Percentiles rank a stretch among this genome's conserved stretches.
Conservation (phyloP, 23 tunicate species). For the Diplosoma virens region DNA sequence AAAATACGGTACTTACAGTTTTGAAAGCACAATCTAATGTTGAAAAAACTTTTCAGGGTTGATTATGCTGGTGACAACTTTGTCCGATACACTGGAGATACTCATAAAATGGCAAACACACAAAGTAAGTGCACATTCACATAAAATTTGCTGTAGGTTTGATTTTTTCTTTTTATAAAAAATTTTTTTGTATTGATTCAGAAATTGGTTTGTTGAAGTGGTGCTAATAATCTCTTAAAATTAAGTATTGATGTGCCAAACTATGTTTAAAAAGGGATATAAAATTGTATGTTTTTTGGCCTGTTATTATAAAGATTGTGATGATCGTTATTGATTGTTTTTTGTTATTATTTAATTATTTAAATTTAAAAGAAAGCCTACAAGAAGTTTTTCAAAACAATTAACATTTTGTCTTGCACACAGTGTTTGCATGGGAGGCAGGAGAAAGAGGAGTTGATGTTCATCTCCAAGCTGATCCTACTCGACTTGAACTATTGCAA, state of each 20-base stretch:
- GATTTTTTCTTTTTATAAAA: neutral
- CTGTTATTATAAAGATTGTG: no score
- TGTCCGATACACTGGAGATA: slow-evolving; percentile 84
- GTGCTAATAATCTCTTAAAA: neutral
- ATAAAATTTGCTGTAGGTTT: neutral
- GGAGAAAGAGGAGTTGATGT: slow-evolving; percentile 83
- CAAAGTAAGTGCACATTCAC: slow-evolving; percentile 69
- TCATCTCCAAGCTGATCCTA: slow-evolving; percentile 95
- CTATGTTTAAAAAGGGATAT: no score
- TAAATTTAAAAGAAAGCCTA: no score
- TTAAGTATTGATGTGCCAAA: neutral
- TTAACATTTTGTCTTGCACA: no score
- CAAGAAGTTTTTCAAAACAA: no score
- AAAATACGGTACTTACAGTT: no score
- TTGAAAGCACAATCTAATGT: neutral
- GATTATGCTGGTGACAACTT: slow-evolving; percentile 96
- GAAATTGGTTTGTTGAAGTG: no score
- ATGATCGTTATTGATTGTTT: no score
- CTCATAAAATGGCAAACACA: slow-evolving; percentile 75
- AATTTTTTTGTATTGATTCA: neutral
- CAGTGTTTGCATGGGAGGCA: slow-evolving; percentile 99
- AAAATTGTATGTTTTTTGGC: no score
- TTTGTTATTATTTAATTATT: no score
- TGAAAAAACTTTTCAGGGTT: slow-evolving; percentile 15
- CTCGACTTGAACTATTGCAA: slow-evolving; percentile 76